These are phyloP conservation scores for Myotis lucifugus DNA, from an alignment of 2,113 vertebrate species.

Conservation along the genomic window DNA sequence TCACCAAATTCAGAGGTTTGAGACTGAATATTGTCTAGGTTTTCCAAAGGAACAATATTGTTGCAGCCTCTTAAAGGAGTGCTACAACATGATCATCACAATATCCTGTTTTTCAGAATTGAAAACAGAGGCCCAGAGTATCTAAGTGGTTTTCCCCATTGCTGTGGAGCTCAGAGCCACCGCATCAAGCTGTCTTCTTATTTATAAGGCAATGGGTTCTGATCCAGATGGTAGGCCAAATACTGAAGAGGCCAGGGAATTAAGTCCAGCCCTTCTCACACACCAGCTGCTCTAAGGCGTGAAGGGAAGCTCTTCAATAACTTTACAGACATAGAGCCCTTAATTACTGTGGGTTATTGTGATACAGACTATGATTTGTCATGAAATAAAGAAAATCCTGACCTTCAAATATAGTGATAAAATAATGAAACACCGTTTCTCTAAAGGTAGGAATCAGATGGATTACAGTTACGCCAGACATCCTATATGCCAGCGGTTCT, in stretches of 20 bases:
- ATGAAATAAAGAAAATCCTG: not conserved
- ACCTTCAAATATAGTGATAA: not conserved
- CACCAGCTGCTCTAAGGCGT: not conserved
- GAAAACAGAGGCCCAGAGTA: not conserved
- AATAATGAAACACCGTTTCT: not conserved
- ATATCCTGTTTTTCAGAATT: not conserved
- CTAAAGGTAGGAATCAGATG: not conserved
- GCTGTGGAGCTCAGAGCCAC: not conserved
- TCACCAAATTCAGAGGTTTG: not conserved
- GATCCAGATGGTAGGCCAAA: not conserved
- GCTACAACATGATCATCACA: not conserved
- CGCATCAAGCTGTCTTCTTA: not conserved
- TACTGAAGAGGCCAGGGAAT: not conserved
- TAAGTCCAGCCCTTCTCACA: not conserved
- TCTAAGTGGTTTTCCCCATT: not conserved
- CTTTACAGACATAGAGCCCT: not conserved
- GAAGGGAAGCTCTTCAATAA: not conserved
- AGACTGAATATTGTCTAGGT: no score
- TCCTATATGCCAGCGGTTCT: not conserved
- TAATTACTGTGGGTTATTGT: not conserved
- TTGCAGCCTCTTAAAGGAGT: not conserved
- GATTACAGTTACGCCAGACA: not conserved
- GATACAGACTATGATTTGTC: not conserved
- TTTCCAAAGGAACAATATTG: no score
- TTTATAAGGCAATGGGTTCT: not conserved